phyloP scores from a whole-genome alignment of 2,888 invertebrate genomes.

The Caenorhabditis japonica region DNA sequence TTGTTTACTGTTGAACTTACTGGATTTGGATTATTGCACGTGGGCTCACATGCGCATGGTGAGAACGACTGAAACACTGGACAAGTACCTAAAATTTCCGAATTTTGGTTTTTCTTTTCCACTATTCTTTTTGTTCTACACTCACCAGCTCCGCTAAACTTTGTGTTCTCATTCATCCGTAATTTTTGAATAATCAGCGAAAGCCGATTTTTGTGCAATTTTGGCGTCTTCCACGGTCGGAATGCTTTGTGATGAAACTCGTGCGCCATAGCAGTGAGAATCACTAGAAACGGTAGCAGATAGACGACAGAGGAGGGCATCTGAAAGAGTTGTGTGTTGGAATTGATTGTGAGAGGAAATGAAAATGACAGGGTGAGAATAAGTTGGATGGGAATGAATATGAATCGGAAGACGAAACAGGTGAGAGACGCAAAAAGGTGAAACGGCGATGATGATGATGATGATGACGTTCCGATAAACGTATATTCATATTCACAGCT shows the following conservation, averaged over 20 bases:
- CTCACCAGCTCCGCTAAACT: conserved; percentile 11
- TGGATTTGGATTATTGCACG: conserved; percentile 40
- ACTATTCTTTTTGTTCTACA: neutral
- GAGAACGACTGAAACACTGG: conserved; percentile 39
- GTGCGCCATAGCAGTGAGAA: neutral
- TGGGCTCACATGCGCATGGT: conserved; percentile 31
- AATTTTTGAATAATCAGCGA: conserved; percentile 38
- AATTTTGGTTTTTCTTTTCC: too few relatives aligned
- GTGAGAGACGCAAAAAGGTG: too few relatives aligned
- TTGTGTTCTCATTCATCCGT: conserved; percentile 16
- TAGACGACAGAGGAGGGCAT: conserved; percentile 6
- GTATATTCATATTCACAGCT: too few relatives aligned
- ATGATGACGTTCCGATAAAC: neutral
- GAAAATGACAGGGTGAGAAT: conserved; percentile 16
- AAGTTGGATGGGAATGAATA: conserved; percentile 36
- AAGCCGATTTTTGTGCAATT: conserved; percentile 29
- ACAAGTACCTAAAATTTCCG: neutral
- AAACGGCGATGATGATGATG: conserved; percentile 13
- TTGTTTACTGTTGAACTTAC: too few relatives aligned
- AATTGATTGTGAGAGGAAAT: conserved; percentile 6
- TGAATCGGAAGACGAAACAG: conserved; percentile 35
- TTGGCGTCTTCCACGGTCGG: conserved; percentile 26
- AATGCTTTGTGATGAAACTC: conserved; percentile 34
- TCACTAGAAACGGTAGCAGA: conserved; percentile 6
- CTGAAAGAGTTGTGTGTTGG: conserved; percentile 10